Conservation (phyloP, 92 coral and sea anemone species). For the Phenganax subtilis region DNA sequence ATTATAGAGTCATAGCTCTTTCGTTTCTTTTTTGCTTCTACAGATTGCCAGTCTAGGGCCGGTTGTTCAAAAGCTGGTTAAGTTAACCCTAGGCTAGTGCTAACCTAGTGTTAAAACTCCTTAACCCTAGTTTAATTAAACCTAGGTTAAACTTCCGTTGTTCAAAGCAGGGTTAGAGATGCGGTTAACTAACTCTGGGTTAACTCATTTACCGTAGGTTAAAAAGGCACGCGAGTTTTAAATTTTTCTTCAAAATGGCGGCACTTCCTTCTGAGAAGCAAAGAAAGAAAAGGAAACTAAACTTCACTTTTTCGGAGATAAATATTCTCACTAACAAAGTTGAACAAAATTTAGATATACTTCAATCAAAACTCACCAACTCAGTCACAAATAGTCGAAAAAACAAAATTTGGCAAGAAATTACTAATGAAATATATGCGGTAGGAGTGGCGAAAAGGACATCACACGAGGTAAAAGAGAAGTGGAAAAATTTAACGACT, state of each 20-base stretch:
- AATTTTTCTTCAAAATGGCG: conserved; percentile 21
- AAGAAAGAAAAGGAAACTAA: conserved; percentile 44
- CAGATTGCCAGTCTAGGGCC: background rate
- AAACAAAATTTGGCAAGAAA: conserved; percentile 36
- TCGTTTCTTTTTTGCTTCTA: too few species aligned
- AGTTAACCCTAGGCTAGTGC: background rate
- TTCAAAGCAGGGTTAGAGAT: background rate
- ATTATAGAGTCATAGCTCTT: too few species aligned
- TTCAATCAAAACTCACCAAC: conserved; percentile 52
- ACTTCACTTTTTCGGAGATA: conserved; percentile 42
- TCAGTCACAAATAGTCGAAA: conserved; percentile 35
- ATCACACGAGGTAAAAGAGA: conserved; percentile 45
- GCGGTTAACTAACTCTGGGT: conserved; percentile 8
- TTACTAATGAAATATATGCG: conserved; percentile 36
- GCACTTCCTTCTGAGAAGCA: background rate
- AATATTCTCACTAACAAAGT: conserved; percentile 32
- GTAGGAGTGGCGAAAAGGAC: conserved; percentile 31
- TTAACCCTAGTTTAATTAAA: background rate
- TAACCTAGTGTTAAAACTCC: background rate
- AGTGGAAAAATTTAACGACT: conserved; percentile 49
- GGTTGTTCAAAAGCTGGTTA: conserved; percentile 2
- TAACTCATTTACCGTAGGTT: background rate
- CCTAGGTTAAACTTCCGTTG: conserved; percentile 3
- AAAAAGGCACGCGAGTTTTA: conserved; percentile 8
- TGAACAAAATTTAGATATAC: conserved; percentile 5